phyloP scores from a whole-genome alignment of 2,888 invertebrate species.

The Pseudoips prasinana region DNA sequence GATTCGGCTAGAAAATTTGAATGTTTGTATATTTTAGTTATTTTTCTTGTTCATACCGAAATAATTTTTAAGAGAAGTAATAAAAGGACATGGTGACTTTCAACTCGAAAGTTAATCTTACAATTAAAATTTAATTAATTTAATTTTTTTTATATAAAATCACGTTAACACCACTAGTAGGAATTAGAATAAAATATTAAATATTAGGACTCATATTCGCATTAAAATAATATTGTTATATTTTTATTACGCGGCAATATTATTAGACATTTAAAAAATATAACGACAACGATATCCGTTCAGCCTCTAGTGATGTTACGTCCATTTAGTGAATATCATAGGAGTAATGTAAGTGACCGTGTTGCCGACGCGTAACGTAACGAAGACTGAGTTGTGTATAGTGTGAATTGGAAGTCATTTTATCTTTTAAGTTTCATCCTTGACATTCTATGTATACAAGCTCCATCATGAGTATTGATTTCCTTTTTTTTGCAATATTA shows the following conservation, averaged over 20 bases:
- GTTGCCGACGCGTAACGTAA: conserved; percentile 20
- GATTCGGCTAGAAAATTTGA: conserved; percentile 29
- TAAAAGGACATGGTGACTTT: conserved; percentile 16
- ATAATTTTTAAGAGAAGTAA: conserved; percentile 13
- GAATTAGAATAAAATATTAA: conserved; percentile 12
- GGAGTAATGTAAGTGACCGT: conserved; percentile 29
- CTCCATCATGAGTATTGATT: conserved; percentile 21
- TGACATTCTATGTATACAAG: conserved; percentile 17
- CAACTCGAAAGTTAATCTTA: conserved; percentile 4
- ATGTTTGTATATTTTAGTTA: conserved; percentile 16
- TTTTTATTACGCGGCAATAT: conserved; percentile 26
- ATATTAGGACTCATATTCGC: conserved; percentile 19
- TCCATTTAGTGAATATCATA: conserved; percentile 33
- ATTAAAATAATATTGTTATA: conserved; percentile 17
- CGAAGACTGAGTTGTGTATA: conserved; percentile 59
- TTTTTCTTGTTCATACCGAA: conserved; percentile 20
- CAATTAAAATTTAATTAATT: conserved; percentile 1
- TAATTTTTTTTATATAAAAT: too few relatives aligned
- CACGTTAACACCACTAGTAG: conserved; percentile 22
- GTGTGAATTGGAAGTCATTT: conserved; percentile 45
- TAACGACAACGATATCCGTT: conserved; percentile 17
- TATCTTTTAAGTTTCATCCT: conserved; percentile 32
- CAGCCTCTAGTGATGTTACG: conserved; percentile 35
- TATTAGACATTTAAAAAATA: conserved; percentile 4
- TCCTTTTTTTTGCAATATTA: too few relatives aligned